Base-by-base conservation (phyloP, 2,888 invertebrate genomes). In the Syrphus vitripennis region DNA sequence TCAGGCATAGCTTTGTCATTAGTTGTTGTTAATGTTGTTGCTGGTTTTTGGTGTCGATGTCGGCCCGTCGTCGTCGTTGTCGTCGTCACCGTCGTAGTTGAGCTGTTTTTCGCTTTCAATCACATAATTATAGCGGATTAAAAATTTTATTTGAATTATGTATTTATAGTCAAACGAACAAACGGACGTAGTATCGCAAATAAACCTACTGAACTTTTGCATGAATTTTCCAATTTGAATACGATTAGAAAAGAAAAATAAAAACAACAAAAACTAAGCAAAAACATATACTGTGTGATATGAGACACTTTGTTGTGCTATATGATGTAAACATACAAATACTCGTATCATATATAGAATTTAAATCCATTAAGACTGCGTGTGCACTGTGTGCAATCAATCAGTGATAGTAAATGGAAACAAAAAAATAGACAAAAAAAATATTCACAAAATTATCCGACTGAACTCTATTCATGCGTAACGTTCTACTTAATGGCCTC, bases 31-130 rank as follows among this genome's bases (percentile, higher is more conserved):
- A 21, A 63, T 21, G 70, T 42, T 40, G 65, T 59, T 50, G 61
- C 24, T 55, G 45, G 2, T 50, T 24, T 5, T 34, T 12, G 7
- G 6, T 9, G 29, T 34, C 34, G 34, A 34, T 9, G 9, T 29
- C 34, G 34, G 1, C 6, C 48, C 37, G 57, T 50, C 34, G 40
- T 24, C 50, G 70, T 70, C 70, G 83, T 57, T 71, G 67, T 34
- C 21, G 65, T n/a, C 26, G 34, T 7, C 9, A 3, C 59, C 19
- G 34, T 42, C 21, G 16, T 34, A 31, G n/a, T 34, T 59, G 37
- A 40, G 55, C 75, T 79, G 79, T 79, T 70, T 70, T 83, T 70
- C 79, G 79, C 79, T 83, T 83, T 83, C 83, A 83, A 83, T 83
- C 83, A 83, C 75, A 74, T 83, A 83, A 83, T 83, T 79, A 75